Evolutionary conservation across 2,888 invertebrate genomes (phyloP).

Genomic region (Brassicogethes aeneus): DNA sequence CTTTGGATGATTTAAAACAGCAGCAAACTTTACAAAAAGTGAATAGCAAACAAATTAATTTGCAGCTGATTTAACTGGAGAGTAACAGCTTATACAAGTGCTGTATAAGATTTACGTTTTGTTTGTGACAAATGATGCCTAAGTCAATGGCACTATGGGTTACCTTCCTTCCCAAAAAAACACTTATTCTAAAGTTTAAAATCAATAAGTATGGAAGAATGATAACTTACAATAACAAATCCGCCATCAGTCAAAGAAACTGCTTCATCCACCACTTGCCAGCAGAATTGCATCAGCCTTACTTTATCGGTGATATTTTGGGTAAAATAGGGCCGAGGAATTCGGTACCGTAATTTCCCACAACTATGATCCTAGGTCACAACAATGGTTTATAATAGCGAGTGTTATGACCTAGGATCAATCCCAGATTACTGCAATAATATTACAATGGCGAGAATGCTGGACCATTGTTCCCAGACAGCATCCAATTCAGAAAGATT

Average conservation of each 20-base stretch:
- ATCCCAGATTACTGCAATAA: too few species aligned
- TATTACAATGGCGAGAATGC: too few species aligned
- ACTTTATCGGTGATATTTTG: constrained; percentile 15
- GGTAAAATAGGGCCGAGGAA: constrained; percentile 30
- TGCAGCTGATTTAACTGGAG: too few species aligned
- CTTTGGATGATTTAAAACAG: neutral
- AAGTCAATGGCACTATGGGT: constrained; percentile 26
- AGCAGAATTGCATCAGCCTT: constrained; percentile 30
- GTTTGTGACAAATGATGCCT: constrained; percentile 23
- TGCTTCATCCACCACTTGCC: constrained; percentile 7
- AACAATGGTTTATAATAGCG: too few species aligned
- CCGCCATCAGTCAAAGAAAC: constrained; percentile 16
- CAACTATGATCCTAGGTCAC: constrained; percentile 4
- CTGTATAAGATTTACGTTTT: too few species aligned
- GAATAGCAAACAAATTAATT: too few species aligned
- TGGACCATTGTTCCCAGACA: too few species aligned
- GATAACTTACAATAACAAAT: constrained; percentile 10
- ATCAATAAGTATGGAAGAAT: constrained; percentile 14
- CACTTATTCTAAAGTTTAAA: constrained; percentile 17
- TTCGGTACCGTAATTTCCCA: constrained; percentile 18
- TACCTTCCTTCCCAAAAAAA: constrained; percentile 20
- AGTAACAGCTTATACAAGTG: too few species aligned
- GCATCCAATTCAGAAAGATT: too few species aligned
- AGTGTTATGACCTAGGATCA: too few species aligned
- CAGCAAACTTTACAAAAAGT: neutral